Evolutionary conservation across 1,140 invertebrate species (phyloP), one percentile per base, ranked within the genome.

Genomic region (Samia ricini): DNA sequence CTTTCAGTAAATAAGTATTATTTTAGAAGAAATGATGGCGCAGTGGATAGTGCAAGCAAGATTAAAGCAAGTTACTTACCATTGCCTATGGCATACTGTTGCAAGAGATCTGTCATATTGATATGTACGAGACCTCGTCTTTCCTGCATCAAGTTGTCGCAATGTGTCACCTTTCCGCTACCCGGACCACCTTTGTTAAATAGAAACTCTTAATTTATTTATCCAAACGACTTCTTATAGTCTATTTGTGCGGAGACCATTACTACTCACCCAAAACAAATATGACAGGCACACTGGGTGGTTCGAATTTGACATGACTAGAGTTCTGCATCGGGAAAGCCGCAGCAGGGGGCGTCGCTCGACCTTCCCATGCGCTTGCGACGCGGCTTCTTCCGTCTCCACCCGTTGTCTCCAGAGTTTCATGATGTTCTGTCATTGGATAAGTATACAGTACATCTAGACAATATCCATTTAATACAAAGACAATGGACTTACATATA

Each of bases 141-240:
- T 85, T 97, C 96, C 91, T 96, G 94, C 92, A 95, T 96, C 60
- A 97, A 91, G 76, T 95, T 96, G 83, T 98, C 96, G 87, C 96
- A 97, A 89, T 98, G 96, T 76, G 96, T 97, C 92, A 97, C 96
- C 93, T 98, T 98, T 49, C 96, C 96, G 80, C 96, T 97, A 70
- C 96, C 96, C 55, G 96, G 96, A 61, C 96, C 96, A 71, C 96
- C 95, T 96, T 10, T 1, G 15, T 8, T 15, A 4, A 42, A 77
- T n/a, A 15, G 60, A 60, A 29, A 57, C 26, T n/a, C n/a, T n/a
- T n/a, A n/a, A 10, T 5, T 22, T 22, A 52, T 6, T 52, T 1
- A 52, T 6, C 22, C 6, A 23, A 22, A 12, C 15, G n/a, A n/a
- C n/a, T n/a, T n/a, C n/a, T 42, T 42, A 29, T 29, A 29, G 26